Evolutionary conservation across 2,797 vertebrate genomes (phyloP).

Genomic region (Melanotaenia boesemani): DNA sequence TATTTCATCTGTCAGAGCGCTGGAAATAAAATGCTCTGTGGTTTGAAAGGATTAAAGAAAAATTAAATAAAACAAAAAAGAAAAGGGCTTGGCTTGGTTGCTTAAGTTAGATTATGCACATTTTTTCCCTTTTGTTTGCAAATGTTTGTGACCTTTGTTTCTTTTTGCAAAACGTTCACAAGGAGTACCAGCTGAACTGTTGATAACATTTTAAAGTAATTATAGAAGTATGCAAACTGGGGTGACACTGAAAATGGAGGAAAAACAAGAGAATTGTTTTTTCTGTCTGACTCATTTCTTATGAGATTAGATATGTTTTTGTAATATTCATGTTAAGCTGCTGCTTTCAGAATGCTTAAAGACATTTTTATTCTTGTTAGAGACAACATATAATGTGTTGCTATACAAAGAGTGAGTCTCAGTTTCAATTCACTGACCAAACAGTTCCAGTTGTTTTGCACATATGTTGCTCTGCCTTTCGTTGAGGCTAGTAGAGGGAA

Average conservation of each 20-base stretch:
- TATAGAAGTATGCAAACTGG: background rate
- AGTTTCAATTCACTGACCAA: conserved; percentile 13
- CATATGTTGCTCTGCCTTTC: conserved; percentile 22
- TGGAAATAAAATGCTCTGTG: conserved; percentile 55
- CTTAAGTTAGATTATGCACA: conserved; percentile 25
- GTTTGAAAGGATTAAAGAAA: conserved; percentile 37
- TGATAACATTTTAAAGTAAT: background rate
- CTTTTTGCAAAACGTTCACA: too few relatives aligned
- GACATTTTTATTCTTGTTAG: background rate
- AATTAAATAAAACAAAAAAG: background rate
- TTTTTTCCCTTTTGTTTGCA: conserved; percentile 22
- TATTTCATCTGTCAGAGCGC: conserved; percentile 52
- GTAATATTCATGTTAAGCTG: background rate
- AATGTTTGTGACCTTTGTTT: conserved; percentile 27
- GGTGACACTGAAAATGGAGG: background rate
- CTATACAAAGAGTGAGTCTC: background rate
- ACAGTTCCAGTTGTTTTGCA: background rate
- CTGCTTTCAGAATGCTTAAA: background rate
- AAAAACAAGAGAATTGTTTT: background rate
- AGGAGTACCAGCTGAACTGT: too few relatives aligned
- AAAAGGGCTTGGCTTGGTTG: too few relatives aligned
- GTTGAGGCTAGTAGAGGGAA: conserved; percentile 10
- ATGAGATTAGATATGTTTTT: background rate
- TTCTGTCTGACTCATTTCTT: background rate
- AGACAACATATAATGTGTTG: background rate